phyloP scores from a whole-genome alignment of 2,888 invertebrate genomes.

The Acleris literana region DNA sequence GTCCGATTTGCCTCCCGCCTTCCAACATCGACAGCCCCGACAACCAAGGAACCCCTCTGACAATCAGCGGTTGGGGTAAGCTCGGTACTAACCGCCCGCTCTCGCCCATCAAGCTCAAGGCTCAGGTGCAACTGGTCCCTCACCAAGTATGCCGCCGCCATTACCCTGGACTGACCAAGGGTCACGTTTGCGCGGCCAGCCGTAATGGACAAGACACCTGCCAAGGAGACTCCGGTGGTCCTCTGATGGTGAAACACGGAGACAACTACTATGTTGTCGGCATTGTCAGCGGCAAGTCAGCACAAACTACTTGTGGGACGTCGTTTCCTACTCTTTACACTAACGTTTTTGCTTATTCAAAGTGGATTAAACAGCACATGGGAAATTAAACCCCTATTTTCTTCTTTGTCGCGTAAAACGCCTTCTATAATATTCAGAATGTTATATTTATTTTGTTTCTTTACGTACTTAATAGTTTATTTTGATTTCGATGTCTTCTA shows the following conservation, averaged over 20 bases:
- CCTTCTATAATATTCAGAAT: too few species aligned
- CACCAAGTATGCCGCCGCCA: not conserved
- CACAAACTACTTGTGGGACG: not conserved
- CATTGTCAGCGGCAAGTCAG: conserved; percentile 13
- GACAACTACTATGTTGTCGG: conserved; percentile 15
- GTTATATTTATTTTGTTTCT: too few species aligned
- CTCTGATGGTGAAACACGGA: conserved; percentile 12
- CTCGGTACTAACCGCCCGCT: not conserved
- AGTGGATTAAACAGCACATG: conserved; percentile 15
- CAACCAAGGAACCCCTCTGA: conserved; percentile 10
- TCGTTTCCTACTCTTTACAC: conserved; percentile 16
- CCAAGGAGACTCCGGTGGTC: conserved; percentile 25
- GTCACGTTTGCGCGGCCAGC: conserved; percentile 14
- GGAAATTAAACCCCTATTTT: not conserved
- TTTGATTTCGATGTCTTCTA: too few species aligned
- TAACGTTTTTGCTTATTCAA: conserved; percentile 15
- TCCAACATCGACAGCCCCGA: conserved; percentile 23
- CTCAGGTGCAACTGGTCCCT: conserved; percentile 15
- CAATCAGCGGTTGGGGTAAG: conserved; percentile 20
- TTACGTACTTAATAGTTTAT: too few species aligned
- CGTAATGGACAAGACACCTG: conserved; percentile 17
- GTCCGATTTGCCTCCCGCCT: conserved; percentile 11
- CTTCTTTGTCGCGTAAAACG: too few species aligned
- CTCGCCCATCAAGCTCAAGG: conserved; percentile 20
- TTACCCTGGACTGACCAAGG: not conserved